phyloP scores from a whole-genome alignment of 2,797 vertebrate species.

The Eleutherodactylus coqui region DNA sequence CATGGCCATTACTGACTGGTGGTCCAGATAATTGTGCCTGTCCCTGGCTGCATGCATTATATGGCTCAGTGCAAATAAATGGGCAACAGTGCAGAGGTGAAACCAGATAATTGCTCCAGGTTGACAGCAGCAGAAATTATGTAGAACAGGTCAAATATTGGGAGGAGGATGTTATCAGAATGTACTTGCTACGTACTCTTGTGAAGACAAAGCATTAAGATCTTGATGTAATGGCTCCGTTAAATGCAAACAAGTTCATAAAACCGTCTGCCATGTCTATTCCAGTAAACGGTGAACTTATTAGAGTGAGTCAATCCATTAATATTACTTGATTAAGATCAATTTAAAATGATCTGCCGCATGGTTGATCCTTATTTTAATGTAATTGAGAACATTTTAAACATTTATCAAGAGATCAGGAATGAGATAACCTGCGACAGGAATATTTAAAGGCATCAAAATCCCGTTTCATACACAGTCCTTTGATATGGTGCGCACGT shows the following conservation, averaged over 20 bases:
- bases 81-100: too few relatives aligned
- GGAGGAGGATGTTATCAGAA: too few relatives aligned
- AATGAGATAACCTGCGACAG: conserved; percentile 20
- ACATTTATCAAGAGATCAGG: background rate
- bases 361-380: background rate
- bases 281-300: background rate
- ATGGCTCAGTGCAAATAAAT: too few relatives aligned
- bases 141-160: too few relatives aligned
- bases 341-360: background rate
- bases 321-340: background rate
- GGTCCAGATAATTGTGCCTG: too few relatives aligned
- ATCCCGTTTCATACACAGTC: background rate
- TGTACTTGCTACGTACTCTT: too few relatives aligned
- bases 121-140: too few relatives aligned
- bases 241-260: background rate
- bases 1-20: too few relatives aligned
- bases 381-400: conserved; percentile 15
- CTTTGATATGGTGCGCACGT: conserved; percentile 9
- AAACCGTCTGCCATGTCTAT: background rate
- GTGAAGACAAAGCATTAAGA: background rate
- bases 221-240: background rate
- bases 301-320: too few relatives aligned
- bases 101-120: too few relatives aligned
- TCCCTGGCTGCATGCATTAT: too few relatives aligned
- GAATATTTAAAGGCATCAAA: background rate